Evolutionary conservation across 2,113 vertebrate species (phyloP).

Genomic region (Tachysurus vachellii): DNA sequence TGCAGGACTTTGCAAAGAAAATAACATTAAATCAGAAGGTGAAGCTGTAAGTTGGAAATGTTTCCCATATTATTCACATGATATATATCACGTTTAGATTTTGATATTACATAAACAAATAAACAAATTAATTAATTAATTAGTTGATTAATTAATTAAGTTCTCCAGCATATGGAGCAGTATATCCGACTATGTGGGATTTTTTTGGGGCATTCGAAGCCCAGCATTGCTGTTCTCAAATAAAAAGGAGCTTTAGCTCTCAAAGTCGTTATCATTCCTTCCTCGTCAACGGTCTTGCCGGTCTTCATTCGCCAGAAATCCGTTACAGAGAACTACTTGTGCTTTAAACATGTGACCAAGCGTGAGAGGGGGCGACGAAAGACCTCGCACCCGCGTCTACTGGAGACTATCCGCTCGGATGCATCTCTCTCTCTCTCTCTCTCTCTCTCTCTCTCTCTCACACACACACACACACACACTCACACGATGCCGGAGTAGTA

Average conservation of each 20-base stretch:
- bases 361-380: slow-evolving; percentile 57
- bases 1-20: not conserved
- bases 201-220: not conserved
- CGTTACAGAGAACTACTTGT: slow-evolving; percentile 76
- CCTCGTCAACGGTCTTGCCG: slow-evolving; percentile 34
- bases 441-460: slow-evolving; percentile 23
- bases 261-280: slow-evolving; percentile 45
- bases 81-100: not conserved
- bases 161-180: not conserved
- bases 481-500: slow-evolving; percentile 62
- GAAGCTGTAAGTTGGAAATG: not conserved
- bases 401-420: slow-evolving; percentile 51
- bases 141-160: not conserved
- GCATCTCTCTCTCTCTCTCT: slow-evolving; percentile 2
- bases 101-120: not conserved
- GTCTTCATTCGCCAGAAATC: slow-evolving; percentile 59
- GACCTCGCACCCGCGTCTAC: slow-evolving; percentile 54
- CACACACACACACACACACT: not conserved
- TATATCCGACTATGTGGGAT: not conserved
- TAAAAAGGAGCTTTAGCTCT: slow-evolving; percentile 30
- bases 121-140: no score
- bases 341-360: slow-evolving; percentile 74
- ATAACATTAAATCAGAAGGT: not conserved
- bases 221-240: not conserved
- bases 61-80: not conserved